A percentile compares a stretch with the other conserved stretches of the same genome.
phyloP scores from a whole-genome alignment of 2,888 invertebrate species.

The Nemapogon koenigi region DNA sequence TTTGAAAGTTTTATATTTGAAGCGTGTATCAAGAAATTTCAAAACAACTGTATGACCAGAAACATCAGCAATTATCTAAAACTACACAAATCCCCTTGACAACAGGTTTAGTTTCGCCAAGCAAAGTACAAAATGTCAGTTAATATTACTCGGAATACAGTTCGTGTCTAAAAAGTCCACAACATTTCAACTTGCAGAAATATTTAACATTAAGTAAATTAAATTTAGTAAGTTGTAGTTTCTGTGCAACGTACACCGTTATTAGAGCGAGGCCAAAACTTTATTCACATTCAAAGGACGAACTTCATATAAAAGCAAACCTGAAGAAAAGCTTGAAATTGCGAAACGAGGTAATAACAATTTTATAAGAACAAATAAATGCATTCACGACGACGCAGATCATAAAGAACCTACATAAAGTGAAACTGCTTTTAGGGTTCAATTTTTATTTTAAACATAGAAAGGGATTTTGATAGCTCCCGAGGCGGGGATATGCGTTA shows the following conservation, averaged over 20 bases:
- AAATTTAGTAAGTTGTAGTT: too few relatives aligned
- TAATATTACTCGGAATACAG: too few relatives aligned
- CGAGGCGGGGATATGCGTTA: slow-evolving; percentile 43
- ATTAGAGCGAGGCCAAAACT: slow-evolving; percentile 29
- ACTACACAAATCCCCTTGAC: too few relatives aligned
- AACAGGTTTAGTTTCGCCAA: too few relatives aligned
- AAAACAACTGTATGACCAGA: too few relatives aligned
- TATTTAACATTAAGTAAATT: too few relatives aligned
- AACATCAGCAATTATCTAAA: too few relatives aligned
- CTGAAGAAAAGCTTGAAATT: slow-evolving; percentile 28
- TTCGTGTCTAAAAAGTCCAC: too few relatives aligned
- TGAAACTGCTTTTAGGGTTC: slow-evolving; percentile 48
- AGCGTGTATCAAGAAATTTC: too few relatives aligned
- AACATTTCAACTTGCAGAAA: too few relatives aligned
- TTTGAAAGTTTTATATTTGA: too few relatives aligned
- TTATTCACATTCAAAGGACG: slow-evolving; percentile 15
- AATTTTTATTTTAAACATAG: slow-evolving; percentile 66
- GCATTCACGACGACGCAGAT: slow-evolving; percentile 32
- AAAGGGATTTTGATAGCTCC: slow-evolving; percentile 58
- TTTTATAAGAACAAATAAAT: slow-evolving; percentile 48
- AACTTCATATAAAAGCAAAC: slow-evolving; percentile 8
- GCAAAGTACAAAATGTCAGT: too few relatives aligned
- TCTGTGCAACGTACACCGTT: slow-evolving; percentile 4
- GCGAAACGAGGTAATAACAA: slow-evolving; percentile 37
- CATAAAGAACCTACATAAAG: slow-evolving; percentile 47